Evolutionary conservation across 2,113 vertebrate genomes (phyloP).

Genomic region (Sphaerodactylus townsendi): DNA sequence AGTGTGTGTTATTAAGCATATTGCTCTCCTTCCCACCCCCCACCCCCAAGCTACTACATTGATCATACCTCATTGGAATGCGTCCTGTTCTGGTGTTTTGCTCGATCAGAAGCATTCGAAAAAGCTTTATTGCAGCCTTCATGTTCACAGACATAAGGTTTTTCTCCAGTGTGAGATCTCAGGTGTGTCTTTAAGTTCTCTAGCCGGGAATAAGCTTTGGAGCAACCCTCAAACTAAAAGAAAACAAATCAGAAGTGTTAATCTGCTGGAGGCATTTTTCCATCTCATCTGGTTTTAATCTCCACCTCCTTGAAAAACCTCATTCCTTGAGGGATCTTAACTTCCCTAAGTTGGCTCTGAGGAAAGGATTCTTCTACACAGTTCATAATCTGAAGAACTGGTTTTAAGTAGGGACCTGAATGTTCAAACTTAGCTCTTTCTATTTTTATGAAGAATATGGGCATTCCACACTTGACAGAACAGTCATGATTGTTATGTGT

Average conservation of each 20-base stretch:
- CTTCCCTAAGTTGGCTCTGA: slow-evolving; percentile 31
- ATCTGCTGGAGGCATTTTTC: slow-evolving; percentile 60
- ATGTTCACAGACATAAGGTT: slow-evolving; percentile 96
- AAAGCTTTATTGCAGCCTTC: slow-evolving; percentile 99
- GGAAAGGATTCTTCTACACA: slow-evolving; percentile 31
- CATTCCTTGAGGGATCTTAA: slow-evolving; percentile 53
- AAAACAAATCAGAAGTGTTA: slow-evolving; percentile 61
- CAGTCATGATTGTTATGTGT: not conserved
- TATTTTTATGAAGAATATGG: no score
- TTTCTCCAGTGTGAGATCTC: slow-evolving; percentile 97
- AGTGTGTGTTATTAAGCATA: slow-evolving; percentile 66
- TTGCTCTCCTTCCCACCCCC: no score
- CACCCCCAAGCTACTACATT: not conserved
- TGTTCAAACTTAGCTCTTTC: not conserved
- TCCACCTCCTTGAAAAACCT: slow-evolving; percentile 46
- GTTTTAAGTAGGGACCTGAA: slow-evolving; percentile 1
- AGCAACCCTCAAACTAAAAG: slow-evolving; percentile 94
- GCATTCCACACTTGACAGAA: not conserved
- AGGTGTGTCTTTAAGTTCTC: slow-evolving; percentile 99
- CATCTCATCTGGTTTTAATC: slow-evolving; percentile 67
- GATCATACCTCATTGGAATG: slow-evolving; percentile 94
- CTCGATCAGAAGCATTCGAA: slow-evolving; percentile 96
- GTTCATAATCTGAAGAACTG: slow-evolving; percentile 51
- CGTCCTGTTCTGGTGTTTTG: slow-evolving; percentile 99
- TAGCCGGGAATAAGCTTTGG: slow-evolving; percentile 96